Conservation (phyloP, 2,888 invertebrate genomes). For the Callyntrura sp. region DNA sequence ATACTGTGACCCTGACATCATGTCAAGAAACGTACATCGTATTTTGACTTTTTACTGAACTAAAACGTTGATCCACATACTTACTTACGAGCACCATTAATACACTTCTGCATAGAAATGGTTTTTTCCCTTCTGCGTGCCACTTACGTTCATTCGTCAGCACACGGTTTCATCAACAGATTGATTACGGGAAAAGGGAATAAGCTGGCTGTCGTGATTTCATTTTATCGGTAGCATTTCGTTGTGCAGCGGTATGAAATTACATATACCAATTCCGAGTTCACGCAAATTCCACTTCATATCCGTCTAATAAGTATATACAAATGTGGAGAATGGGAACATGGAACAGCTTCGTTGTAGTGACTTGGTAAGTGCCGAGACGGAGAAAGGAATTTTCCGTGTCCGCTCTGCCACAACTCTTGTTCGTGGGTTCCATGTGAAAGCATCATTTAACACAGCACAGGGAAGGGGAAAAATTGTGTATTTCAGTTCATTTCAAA, state of each 20-base stretch:
- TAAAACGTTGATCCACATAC: slow-evolving; percentile 26
- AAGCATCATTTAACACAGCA: background rate
- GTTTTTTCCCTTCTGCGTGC: background rate
- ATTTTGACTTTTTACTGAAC: slow-evolving; percentile 14
- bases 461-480: background rate
- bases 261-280: background rate
- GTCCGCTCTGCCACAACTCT: background rate
- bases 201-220: background rate
- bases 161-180: slow-evolving; percentile 34
- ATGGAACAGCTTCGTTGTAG: slow-evolving; percentile 5
- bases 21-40: slow-evolving; percentile 6
- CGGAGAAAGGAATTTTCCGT: slow-evolving; percentile 3
- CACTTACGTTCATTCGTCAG: background rate
- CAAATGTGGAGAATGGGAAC: slow-evolving; percentile 35
- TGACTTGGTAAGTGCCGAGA: background rate
- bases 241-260: background rate
- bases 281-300: slow-evolving; percentile 28
- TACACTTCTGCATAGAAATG: background rate
- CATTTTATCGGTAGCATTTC: background rate
- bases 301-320: background rate
- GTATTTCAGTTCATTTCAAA: background rate
- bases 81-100: background rate
- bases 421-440: background rate
- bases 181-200: slow-evolving; percentile 33
- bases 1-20: slow-evolving; percentile 57